A percentile compares a stretch with the other conserved stretches of the same genome.
Conservation (phyloP, 2,113 vertebrate genomes). For the Callaeas wilsoni region DNA sequence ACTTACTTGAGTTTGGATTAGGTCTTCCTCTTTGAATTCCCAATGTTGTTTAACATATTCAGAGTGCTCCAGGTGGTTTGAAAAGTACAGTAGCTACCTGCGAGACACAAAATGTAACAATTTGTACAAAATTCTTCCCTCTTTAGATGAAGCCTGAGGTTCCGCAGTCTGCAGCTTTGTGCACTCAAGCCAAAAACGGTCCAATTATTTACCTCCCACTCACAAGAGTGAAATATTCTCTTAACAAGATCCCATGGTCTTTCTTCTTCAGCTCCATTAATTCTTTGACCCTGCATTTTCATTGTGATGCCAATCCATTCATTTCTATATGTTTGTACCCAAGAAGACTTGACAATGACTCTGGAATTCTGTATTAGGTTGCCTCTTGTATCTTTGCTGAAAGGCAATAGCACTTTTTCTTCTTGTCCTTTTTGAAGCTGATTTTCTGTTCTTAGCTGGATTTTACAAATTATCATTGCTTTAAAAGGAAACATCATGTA, state of each 20-base stretch:
- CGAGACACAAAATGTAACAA: background rate
- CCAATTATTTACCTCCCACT: background rate
- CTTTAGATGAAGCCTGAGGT: background rate
- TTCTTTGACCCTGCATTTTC: background rate
- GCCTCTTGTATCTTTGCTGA: background rate
- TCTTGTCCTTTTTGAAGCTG: background rate
- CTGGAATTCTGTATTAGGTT: background rate
- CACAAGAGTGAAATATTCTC: background rate
- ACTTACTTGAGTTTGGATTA: background rate
- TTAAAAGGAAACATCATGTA: constrained; percentile 32
- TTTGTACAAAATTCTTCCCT: background rate
- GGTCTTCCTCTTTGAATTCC: background rate
- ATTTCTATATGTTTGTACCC: background rate
- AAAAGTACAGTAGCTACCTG: background rate
- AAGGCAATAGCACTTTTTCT: background rate
- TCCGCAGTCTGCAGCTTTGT: background rate
- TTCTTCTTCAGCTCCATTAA: background rate
- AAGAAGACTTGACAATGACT: background rate
- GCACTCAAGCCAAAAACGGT: background rate
- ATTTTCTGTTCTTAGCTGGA: background rate
- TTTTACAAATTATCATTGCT: constrained; percentile 12
- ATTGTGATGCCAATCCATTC: background rate
- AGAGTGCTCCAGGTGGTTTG: background rate
- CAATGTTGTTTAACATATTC: background rate
- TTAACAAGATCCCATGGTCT: background rate